phyloP scores from a whole-genome alignment of 2,888 invertebrate species.

The Coecobrya sp. region DNA sequence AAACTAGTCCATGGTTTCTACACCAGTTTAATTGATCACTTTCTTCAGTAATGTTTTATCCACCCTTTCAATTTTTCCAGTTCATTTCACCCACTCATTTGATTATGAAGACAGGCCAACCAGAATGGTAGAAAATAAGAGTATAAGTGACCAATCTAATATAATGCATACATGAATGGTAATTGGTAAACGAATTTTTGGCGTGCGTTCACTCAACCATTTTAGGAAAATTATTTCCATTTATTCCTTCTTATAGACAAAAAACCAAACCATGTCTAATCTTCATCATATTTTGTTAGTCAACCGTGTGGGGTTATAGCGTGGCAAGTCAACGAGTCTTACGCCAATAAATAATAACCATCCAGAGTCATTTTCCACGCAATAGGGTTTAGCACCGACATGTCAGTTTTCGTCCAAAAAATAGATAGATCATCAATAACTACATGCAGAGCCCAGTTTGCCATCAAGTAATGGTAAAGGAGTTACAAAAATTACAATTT shows the following conservation, averaged over 20 bases:
- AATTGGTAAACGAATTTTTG: neutral
- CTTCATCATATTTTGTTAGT: neutral
- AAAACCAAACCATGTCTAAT: neutral
- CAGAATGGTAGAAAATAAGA: neutral
- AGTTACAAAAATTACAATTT: neutral
- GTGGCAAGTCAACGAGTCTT: neutral
- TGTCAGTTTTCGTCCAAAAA: too few species aligned
- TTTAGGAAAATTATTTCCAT: slow-evolving; percentile 6
- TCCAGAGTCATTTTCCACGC: neutral
- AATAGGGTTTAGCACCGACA: too few species aligned
- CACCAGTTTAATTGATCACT: too few species aligned
- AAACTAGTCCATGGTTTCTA: too few species aligned
- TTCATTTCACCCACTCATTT: slow-evolving; percentile 58
- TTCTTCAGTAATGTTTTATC: neutral
- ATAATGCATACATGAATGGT: neutral
- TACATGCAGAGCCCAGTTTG: too few species aligned
- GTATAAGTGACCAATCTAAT: neutral
- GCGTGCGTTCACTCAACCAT: slow-evolving; percentile 19
- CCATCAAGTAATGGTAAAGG: neutral
- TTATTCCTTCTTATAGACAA: neutral
- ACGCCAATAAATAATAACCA: neutral
- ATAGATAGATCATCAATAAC: too few species aligned
- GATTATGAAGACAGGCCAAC: neutral
- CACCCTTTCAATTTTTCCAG: slow-evolving; percentile 13
- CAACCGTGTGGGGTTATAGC: neutral